A percentile compares a stretch with the other conserved stretches of the same genome.
phyloP scores from a whole-genome alignment of 2,797 vertebrate species.

The Aldrovandia affinis region DNA sequence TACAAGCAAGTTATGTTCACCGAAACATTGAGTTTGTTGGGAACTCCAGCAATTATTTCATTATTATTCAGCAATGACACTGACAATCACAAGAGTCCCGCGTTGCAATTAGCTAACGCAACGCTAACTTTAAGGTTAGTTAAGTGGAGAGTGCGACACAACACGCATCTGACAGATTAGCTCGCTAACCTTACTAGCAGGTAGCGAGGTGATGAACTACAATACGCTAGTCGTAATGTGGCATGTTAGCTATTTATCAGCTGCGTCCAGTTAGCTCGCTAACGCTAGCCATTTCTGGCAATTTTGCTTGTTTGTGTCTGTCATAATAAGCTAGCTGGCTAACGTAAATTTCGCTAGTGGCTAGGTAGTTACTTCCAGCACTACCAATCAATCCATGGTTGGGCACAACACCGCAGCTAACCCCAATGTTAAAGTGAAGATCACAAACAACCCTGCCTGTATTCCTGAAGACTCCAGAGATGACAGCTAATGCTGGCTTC shows the following conservation, averaged over 20 bases:
- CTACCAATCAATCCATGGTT: not conserved
- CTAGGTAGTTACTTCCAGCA: not conserved
- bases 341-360: not conserved
- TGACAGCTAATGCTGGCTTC: not conserved
- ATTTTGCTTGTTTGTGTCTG: not conserved
- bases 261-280: not conserved
- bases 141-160: constrained; percentile 5
- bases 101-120: not conserved
- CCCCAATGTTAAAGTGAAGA: not conserved
- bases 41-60: not conserved
- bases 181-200: not conserved
- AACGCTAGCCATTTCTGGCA: too few species aligned
- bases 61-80: not conserved
- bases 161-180: not conserved
- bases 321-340: not conserved
- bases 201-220: not conserved
- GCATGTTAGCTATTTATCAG: not conserved
- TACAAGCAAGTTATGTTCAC: not conserved
- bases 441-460: not conserved
- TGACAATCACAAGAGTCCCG: not conserved
- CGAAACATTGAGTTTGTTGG: not conserved
- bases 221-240: not conserved
- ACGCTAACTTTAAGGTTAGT: not conserved
- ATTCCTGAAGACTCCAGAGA: not conserved
- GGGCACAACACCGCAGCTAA: not conserved